Percentiles rank a stretch among this genome's conserved stretches.
phyloP scores from a whole-genome alignment of 2,888 invertebrate genomes.

The Euzophera pinguis region DNA sequence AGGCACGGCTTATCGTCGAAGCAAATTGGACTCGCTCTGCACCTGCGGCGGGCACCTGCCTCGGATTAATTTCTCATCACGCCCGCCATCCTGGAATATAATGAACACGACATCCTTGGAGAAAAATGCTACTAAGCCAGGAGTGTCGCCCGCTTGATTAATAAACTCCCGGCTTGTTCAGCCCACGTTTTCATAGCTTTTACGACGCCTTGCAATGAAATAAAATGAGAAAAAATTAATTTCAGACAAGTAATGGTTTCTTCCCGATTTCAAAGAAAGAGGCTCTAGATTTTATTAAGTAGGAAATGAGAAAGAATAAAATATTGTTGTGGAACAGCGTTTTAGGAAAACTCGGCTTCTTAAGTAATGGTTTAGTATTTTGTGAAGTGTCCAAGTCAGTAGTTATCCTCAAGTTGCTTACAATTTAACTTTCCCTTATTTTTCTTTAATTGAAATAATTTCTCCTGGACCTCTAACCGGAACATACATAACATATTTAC shows the following conservation, averaged over 20 bases:
- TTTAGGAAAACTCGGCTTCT: no score
- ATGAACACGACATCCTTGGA: constrained; percentile 64
- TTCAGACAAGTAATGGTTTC: background rate
- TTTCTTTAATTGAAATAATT: no score
- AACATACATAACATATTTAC: no score
- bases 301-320: no score
- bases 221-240: background rate
- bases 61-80: constrained; percentile 78
- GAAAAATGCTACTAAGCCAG: constrained; percentile 68
- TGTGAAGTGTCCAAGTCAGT: no score
- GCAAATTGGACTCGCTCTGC: constrained; percentile 56
- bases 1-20: constrained; percentile 38
- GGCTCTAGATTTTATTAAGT: no score
- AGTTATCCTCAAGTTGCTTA: no score
- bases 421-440: no score
- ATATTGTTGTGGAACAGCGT: no score
- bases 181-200: constrained; percentile 11
- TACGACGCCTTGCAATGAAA: constrained; percentile 13
- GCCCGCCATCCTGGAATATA: constrained; percentile 59
- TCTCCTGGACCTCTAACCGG: no score
- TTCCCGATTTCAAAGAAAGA: no score
- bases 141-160: constrained; percentile 62
- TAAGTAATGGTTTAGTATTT: no score
- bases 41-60: constrained; percentile 64
- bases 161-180: constrained; percentile 43